These are phyloP conservation scores for Anguilla obscura DNA, from an alignment of 2,797 vertebrate genomes.

Conservation along the genomic window DNA sequence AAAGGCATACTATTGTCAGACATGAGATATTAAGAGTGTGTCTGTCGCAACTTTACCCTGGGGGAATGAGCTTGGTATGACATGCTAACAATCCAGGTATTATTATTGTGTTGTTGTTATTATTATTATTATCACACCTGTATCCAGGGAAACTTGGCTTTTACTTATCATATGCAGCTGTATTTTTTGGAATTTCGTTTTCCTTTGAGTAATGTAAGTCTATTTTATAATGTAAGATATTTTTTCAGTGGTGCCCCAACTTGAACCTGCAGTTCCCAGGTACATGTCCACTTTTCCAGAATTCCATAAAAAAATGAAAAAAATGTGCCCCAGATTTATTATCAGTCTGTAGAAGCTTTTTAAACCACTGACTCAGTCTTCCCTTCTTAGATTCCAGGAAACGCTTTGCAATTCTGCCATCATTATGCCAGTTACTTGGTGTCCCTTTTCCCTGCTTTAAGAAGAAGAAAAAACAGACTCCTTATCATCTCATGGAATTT, in stretches of 20 bases:
- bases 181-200: too few relatives aligned
- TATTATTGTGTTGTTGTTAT: neutral
- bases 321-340: too few relatives aligned
- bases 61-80: neutral
- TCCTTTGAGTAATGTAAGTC: too few relatives aligned
- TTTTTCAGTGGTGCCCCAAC: neutral
- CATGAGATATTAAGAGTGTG: neutral
- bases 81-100: neutral
- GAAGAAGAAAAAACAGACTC: neutral
- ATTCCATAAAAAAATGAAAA: too few relatives aligned
- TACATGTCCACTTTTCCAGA: too few relatives aligned
- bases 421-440: neutral
- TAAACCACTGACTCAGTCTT: too few relatives aligned
- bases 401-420: neutral
- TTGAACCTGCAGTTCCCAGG: too few relatives aligned
- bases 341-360: too few relatives aligned
- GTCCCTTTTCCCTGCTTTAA: neutral
- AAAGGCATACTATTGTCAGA: neutral
- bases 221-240: too few relatives aligned
- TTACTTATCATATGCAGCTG: too few relatives aligned
- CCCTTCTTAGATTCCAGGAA: too few relatives aligned
- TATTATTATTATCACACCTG: neutral
- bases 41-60: neutral
- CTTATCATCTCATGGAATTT: neutral
- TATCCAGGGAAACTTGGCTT: neutral